These are phyloP conservation scores for Caenorhabditis wallacei DNA, from an alignment of 2,888 invertebrate genomes.

Conservation along the genomic window DNA sequence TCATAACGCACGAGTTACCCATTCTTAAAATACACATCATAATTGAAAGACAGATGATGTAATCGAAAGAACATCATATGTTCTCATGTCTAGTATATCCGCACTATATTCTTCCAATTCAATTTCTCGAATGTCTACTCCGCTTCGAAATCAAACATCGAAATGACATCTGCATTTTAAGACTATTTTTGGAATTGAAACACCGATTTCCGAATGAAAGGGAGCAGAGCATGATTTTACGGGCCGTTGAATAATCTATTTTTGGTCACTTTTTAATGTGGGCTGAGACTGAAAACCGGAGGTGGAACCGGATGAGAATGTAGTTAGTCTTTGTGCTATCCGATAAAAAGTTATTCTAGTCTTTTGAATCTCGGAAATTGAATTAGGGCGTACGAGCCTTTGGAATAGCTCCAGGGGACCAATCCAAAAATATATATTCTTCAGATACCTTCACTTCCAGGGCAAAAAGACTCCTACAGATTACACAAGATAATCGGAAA, in stretches of 20 bases:
- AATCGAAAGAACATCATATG: slow-evolving; percentile 7
- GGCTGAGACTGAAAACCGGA: not conserved
- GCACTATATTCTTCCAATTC: too few species aligned
- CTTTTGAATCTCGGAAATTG: not conserved
- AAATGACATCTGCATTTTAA: slow-evolving; percentile 3
- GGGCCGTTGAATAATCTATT: not conserved
- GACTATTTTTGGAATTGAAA: slow-evolving; percentile 1
- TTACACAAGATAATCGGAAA: too few species aligned
- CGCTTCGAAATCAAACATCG: not conserved
- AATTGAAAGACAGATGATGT: not conserved
- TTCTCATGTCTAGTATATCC: not conserved
- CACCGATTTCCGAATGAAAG: not conserved
- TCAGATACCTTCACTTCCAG: too few species aligned
- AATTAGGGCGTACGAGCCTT: not conserved
- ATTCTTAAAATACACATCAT: not conserved
- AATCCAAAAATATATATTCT: too few species aligned
- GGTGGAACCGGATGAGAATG: not conserved
- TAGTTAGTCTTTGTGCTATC: not conserved
- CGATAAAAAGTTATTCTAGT: not conserved
- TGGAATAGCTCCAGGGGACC: not conserved
- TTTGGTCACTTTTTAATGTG: not conserved
- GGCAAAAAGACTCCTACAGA: too few species aligned
- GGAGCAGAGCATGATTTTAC: not conserved
- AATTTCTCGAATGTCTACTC: not conserved
- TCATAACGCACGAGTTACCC: too few species aligned